Evolutionary conservation across 2,113 vertebrate genomes (phyloP).

Genomic region (Alaudala cheleensis): DNA sequence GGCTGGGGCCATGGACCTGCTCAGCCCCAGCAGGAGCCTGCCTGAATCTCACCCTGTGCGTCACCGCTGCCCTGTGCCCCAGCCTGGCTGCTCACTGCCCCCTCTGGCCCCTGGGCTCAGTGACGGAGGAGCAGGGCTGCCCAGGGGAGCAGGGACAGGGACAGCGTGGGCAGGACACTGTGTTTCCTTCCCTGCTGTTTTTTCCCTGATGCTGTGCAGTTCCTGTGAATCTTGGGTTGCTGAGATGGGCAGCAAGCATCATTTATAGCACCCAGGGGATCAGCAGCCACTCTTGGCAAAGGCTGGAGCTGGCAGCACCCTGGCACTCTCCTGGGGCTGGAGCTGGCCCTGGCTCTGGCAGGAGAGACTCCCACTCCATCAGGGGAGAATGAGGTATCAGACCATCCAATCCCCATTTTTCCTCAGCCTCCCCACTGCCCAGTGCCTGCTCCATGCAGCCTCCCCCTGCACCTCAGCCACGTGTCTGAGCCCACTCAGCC

Average conservation of each 20-base stretch:
- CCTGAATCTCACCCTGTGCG: rapidly evolving
- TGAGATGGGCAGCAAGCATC: not conserved
- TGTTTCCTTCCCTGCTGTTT: not conserved
- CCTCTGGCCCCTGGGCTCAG: not conserved
- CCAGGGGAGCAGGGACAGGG: conserved; percentile 19
- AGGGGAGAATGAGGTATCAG: rapidly evolving
- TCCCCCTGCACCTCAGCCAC: not conserved
- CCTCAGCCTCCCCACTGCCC: rapidly evolving
- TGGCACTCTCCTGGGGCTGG: not conserved
- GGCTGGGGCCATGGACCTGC: rapidly evolving
- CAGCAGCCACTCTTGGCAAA: not conserved
- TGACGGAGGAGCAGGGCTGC: not conserved
- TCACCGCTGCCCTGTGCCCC: not conserved
- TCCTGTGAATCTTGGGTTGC: not conserved
- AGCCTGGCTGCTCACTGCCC: not conserved
- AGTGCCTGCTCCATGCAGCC: rapidly evolving
- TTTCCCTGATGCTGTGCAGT: not conserved
- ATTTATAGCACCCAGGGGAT: not conserved
- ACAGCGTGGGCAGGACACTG: not conserved
- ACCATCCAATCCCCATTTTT: rapidly evolving
- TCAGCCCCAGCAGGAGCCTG: not conserved
- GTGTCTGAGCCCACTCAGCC: rapidly evolving
- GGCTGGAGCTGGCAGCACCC: not conserved
- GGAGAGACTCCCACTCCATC: rapidly evolving
- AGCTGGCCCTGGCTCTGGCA: not conserved